Evolutionary conservation across 2,797 vertebrate genomes (phyloP), one percentile per base, ranked within the genome.

Genomic region (Hippoglossus hippoglossus): DNA sequence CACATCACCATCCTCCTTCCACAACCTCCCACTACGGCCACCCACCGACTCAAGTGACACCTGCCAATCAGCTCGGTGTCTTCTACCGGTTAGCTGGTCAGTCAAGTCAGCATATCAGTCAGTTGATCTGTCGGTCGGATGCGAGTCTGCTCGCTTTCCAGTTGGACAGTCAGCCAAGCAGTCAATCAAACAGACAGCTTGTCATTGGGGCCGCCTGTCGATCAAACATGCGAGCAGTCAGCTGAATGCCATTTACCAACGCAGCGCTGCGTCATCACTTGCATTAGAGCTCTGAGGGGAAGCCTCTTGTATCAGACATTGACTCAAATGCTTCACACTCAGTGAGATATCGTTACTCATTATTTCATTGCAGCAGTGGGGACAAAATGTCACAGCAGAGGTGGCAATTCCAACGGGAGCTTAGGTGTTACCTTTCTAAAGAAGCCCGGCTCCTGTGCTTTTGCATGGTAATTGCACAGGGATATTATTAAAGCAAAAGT

Each of bases 111-210:
- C 81, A 47, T 49, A 80, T 75, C 80, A 73, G 62, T 81, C 81
- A 31, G 71, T 59, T 71, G 63, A 72, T 77, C 80, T 86, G 76
- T 39, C 55, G 31, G 66, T 72, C 67, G 65, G 66, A 58, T 21
- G 28, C 1, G 1, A 64, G 69, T 58, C 68, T 63, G 71, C 60
- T 21, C 3, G 1, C 60, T 75, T 55, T 70, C 62, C 60, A 59
- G 67, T 68, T 28, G 41, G 61, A 58, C 26, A 26, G 46, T 50
- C 80, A 34, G 69, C 72, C 69, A 5, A 55, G 68, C 83, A 59
- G 60, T 88, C 87, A 79, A 41, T 86, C 86, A 84, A 49, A 58
- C 21, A 24, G 88, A 85, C 87, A 86, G 80, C 75, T 53, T 80
- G 87, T 82, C 79, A 61, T 55, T 69, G 55, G 69, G 34, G 57